These are phyloP conservation scores for Brachyrhaphis roseni DNA, from an alignment of 2,797 vertebrate species.

Conservation along the genomic window DNA sequence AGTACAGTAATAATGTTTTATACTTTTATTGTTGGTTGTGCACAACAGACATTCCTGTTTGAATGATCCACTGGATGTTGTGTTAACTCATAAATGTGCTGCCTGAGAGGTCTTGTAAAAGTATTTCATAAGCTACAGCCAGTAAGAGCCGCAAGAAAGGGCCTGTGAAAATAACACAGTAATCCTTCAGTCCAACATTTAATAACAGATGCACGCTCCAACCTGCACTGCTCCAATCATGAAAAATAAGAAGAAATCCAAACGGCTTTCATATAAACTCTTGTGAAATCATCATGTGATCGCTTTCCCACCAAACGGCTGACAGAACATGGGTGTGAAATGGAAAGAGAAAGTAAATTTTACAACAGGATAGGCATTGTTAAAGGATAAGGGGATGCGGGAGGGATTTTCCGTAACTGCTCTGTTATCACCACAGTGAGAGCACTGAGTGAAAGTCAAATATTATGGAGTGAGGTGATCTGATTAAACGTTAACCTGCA, in stretches of 20 bases:
- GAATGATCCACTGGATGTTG: not conserved
- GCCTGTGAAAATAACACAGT: not conserved
- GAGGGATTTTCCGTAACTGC: constrained; percentile 7
- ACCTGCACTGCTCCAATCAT: constrained; percentile 16
- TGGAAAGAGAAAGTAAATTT: constrained; percentile 62
- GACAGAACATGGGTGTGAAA: constrained; percentile 7
- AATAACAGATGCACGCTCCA: constrained; percentile 22
- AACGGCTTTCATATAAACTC: not conserved
- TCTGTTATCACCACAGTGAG: not conserved
- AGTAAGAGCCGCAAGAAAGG: constrained; percentile 18
- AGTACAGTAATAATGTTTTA: constrained; percentile 6
- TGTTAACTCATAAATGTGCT: not conserved
- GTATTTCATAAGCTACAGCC: constrained; percentile 51
- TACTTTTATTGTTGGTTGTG: constrained; percentile 18
- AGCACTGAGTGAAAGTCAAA: not conserved
- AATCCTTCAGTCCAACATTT: not conserved
- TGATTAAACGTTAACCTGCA: not conserved
- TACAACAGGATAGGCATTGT: constrained; percentile 20
- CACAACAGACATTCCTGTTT: not conserved
- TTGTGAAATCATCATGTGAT: not conserved
- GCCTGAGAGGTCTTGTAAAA: constrained; percentile 44
- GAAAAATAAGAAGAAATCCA: not conserved
- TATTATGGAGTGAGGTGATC: not conserved
- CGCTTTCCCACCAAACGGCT: not conserved
- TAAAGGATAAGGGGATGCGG: fast-evolving